Base-by-base conservation (phyloP, 2,888 invertebrate genomes). In the Melanargia galathea region DNA sequence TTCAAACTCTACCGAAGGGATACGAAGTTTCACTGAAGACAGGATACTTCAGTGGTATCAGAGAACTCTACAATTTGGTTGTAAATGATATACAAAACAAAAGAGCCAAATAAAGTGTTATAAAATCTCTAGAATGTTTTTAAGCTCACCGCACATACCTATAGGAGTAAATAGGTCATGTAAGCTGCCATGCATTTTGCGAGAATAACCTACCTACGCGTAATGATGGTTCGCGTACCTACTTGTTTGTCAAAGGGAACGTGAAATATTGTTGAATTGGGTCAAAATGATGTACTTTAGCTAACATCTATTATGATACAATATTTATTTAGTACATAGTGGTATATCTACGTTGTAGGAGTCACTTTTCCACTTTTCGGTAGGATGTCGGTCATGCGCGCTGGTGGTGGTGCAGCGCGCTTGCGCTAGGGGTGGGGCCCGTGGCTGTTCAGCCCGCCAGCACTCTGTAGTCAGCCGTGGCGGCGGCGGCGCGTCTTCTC, bases 241-340 rank as follows among this genome's bases (percentile, higher is more conserved):
- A 43, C 10, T n/a, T 56, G 3, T 26, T 60, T 38, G 35, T 30
- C 70, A 72, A 77, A 78, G 77, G 68, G 71, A 70, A 75, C 69
- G 74, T 77, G 77, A 79, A 81, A 79, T 80, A 79, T 78, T 79
- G 68, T 76, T 77, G 69, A 84, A 80, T 73, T 81, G 70, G 82
- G 83, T 81, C 82, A 82, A 82, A 84, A 83, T 84, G 78, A 83
- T 85, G 79, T 85, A 79, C 78, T 68, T 70, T 72, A 75, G 79
- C 74, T 74, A 75, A 78, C 76, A 84, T 83, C 80, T 87, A 84
- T 86, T 82, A 78, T 78, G 82, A 80, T 84, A 87, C 83, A 86
- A 85, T 90, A 90, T 90, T 90, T 90, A 85, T 89, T 87, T 88
- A 89, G 85, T 89, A 91, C 81, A 90, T 90, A 90, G 86, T 84